Conservation (phyloP, 2,888 invertebrate genomes). For the Phoenoteleia sp. region DNA sequence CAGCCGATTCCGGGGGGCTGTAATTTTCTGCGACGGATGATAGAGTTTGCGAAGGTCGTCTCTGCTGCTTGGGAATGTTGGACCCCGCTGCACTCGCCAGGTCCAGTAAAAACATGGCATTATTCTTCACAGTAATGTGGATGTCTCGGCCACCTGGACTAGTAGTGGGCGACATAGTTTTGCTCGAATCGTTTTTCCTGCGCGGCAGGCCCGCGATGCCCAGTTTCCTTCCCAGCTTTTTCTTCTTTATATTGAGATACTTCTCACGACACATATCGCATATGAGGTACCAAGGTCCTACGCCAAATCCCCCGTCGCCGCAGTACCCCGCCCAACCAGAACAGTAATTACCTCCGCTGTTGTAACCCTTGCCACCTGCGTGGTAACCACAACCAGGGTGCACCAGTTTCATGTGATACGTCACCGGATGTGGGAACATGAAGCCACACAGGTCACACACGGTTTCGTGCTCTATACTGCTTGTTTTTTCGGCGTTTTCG, state of each 20-base stretch:
- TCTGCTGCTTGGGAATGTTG: conserved; percentile 85
- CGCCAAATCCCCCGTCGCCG: conserved; percentile 94
- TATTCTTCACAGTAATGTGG: conserved; percentile 95
- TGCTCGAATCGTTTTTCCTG: conserved; percentile 77
- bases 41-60: conserved; percentile 85
- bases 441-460: conserved; percentile 96
- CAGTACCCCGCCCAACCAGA: conserved; percentile 96
- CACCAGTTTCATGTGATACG: conserved; percentile 95
- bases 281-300: conserved; percentile 96
- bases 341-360: conserved; percentile 95
- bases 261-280: conserved; percentile 97
- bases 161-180: conserved; percentile 83
- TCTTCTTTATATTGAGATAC: conserved; percentile 87
- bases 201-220: conserved; percentile 79
- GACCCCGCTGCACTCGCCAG: conserved; percentile 92
- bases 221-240: conserved; percentile 82
- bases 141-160: conserved; percentile 86
- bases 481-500: conserved; percentile 72
- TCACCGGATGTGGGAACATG: conserved; percentile 92
- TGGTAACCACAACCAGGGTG: conserved; percentile 97
- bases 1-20: conserved; percentile 87
- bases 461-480: conserved; percentile 78
- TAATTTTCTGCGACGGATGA: conserved; percentile 88
- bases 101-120: conserved; percentile 97
- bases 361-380: conserved; percentile 96